Conservation (phyloP, 2,888 invertebrate genomes). For the Chrysina gloriosa region DNA sequence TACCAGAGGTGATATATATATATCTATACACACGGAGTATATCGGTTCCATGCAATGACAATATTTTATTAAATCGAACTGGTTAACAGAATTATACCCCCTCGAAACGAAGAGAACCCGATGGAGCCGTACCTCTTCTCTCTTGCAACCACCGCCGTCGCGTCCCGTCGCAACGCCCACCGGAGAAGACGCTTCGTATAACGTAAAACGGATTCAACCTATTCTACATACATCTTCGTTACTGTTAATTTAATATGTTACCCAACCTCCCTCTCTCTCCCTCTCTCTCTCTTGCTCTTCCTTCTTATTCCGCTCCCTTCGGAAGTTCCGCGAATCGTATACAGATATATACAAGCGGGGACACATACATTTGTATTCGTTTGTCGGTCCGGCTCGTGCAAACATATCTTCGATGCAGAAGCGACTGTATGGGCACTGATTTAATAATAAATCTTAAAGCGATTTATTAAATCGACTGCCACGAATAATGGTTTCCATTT, state of each 20-base stretch:
- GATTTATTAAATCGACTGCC: conserved; percentile 31
- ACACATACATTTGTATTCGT: conserved; percentile 29
- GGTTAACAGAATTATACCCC: conserved; percentile 49
- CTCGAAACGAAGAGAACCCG: not conserved
- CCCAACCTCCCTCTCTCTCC: too few species aligned
- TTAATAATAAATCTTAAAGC: conserved; percentile 30
- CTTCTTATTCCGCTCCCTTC: too few species aligned
- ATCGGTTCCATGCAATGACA: conserved; percentile 50
- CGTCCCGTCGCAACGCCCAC: not conserved
- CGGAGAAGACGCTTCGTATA: not conserved
- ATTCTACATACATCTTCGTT: conserved; percentile 38
- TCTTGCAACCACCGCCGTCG: not conserved
- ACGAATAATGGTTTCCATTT: conserved; percentile 25
- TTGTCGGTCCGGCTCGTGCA: not conserved
- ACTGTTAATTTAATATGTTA: conserved; percentile 39
- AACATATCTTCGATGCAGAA: conserved; percentile 9
- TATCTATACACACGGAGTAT: conserved; percentile 44
- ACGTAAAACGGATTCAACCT: conserved; percentile 19
- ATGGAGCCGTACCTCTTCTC: conserved; percentile 33
- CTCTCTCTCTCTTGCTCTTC: not conserved
- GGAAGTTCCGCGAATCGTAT: conserved; percentile 5
- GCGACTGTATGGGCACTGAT: not conserved
- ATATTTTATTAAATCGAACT: conserved; percentile 51
- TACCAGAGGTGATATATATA: conserved; percentile 64
- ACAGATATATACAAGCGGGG: not conserved